Evolutionary conservation across 2,888 invertebrate genomes (phyloP).

Genomic region (Drosophila pseudotalamancana): DNA sequence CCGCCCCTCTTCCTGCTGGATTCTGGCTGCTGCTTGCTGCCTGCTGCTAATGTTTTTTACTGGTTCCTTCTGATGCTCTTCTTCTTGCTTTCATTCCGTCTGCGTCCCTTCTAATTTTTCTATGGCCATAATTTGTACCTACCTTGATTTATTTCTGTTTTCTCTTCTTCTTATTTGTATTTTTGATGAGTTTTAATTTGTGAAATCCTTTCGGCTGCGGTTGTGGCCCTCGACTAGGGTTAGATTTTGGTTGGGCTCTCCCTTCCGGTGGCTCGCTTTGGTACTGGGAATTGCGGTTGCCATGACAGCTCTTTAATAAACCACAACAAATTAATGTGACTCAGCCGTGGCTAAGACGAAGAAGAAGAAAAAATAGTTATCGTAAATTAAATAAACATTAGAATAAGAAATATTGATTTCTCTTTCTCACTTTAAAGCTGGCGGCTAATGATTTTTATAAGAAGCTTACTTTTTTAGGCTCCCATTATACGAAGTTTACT

Average conservation of each 20-base stretch:
- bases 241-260: slow-evolving; percentile 3
- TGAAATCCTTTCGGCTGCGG: slow-evolving; percentile 44
- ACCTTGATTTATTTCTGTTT: slow-evolving; percentile 38
- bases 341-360: slow-evolving; percentile 12
- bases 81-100: slow-evolving; percentile 13
- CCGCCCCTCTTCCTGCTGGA: slow-evolving; percentile 21
- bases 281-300: slow-evolving; percentile 50
- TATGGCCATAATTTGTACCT: slow-evolving; percentile 69
- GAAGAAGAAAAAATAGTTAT: neutral
- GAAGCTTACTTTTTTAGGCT: neutral
- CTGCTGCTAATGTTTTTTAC: slow-evolving; percentile 14
- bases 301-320: slow-evolving; percentile 36
- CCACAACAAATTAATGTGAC: slow-evolving; percentile 48
- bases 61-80: slow-evolving; percentile 18
- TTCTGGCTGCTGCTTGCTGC: neutral
- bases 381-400: slow-evolving; percentile 10
- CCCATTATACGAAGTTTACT: too few relatives aligned
- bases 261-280: slow-evolving; percentile 24
- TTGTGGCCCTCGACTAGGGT: slow-evolving; percentile 35
- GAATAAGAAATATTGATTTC: neutral
- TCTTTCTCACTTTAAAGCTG: too few relatives aligned
- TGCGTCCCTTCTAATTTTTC: slow-evolving; percentile 64
- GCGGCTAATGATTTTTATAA: too few relatives aligned
- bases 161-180: neutral
- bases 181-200: slow-evolving; percentile 47